Conservation (phyloP, 1,140 invertebrate genomes). For the Drosophila pruinosa region DNA sequence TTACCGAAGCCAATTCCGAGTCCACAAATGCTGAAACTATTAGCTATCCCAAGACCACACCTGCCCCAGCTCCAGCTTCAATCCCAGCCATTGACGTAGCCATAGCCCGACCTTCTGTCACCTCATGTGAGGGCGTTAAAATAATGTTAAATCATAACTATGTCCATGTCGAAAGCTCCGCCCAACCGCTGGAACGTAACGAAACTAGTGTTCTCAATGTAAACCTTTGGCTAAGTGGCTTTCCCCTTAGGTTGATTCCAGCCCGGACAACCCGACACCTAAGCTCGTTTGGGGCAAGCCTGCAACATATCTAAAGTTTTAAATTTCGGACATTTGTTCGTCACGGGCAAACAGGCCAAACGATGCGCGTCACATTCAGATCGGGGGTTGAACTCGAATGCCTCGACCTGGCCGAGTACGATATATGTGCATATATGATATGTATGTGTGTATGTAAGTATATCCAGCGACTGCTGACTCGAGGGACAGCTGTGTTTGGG, state of each 20-base stretch:
- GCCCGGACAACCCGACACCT: constrained; percentile 17
- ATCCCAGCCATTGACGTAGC: neutral
- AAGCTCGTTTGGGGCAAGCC: constrained; percentile 17
- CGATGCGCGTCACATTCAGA: constrained; percentile 14
- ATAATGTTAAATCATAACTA: constrained; percentile 49
- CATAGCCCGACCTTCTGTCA: neutral
- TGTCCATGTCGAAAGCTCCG: constrained; percentile 47
- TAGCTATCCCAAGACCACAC: neutral
- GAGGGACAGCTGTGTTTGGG: constrained; percentile 2
- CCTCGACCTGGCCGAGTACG: constrained; percentile 26
- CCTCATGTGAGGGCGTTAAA: constrained; percentile 30
- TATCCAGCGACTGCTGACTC: constrained; percentile 24
- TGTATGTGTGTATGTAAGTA: constrained; percentile 14
- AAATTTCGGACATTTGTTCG: constrained; percentile 78
- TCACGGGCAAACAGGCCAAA: constrained; percentile 46
- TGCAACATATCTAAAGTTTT: constrained; percentile 66
- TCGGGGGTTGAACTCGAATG: constrained; percentile 43
- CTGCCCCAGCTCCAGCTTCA: neutral
- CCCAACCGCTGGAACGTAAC: constrained; percentile 35
- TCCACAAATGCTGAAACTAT: constrained; percentile 1
- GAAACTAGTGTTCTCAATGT: neutral
- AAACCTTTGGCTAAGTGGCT: neutral
- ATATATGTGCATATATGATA: constrained; percentile 28
- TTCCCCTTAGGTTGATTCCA: neutral
- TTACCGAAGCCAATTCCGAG: neutral